Evolutionary conservation across 2,888 invertebrate genomes (phyloP).

Genomic region (Phalera bucephala): DNA sequence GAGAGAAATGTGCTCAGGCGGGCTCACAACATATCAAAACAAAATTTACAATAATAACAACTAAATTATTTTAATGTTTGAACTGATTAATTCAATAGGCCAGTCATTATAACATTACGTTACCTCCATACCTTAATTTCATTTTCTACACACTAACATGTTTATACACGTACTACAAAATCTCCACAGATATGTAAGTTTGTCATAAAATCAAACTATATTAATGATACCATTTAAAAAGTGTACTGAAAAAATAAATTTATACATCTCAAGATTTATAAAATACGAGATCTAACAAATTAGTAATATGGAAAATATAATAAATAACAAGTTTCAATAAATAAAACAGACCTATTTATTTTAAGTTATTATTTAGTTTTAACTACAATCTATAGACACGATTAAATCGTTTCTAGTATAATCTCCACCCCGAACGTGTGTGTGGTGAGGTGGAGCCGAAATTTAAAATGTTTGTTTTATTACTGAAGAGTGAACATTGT

Average conservation of each 20-base stretch:
- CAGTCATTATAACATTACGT: conserved; percentile 10
- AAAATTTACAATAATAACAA: conserved; percentile 16
- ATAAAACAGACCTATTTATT: conserved; percentile 32
- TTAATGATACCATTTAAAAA: conserved; percentile 27
- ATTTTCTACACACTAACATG: conserved; percentile 8
- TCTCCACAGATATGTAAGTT: conserved; percentile 33
- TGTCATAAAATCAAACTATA: conserved; percentile 22
- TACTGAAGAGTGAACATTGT: too few relatives aligned
- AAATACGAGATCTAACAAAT: conserved; percentile 55
- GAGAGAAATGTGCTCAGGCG: conserved; percentile 2
- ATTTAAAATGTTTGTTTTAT: too few relatives aligned
- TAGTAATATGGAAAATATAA: conserved; percentile 21
- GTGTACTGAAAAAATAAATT: conserved; percentile 25
- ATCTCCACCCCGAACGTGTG: conserved; percentile 9
- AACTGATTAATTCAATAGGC: conserved; percentile 17
- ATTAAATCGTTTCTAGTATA: conserved; percentile 5
- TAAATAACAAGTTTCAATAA: conserved; percentile 31
- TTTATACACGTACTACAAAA: conserved; percentile 12
- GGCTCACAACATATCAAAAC: conserved; percentile 6
- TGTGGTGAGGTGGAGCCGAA: too few relatives aligned
- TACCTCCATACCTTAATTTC: conserved; percentile 3
- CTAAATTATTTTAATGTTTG: conserved; percentile 18
- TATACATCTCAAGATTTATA: conserved; percentile 27
- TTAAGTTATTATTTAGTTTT: conserved; percentile 21
- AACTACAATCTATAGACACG: conserved; percentile 19